Percentiles rank a stretch among this genome's conserved stretches.
Conservation (phyloP, 2,888 invertebrate genomes). For the Acronicta alni region DNA sequence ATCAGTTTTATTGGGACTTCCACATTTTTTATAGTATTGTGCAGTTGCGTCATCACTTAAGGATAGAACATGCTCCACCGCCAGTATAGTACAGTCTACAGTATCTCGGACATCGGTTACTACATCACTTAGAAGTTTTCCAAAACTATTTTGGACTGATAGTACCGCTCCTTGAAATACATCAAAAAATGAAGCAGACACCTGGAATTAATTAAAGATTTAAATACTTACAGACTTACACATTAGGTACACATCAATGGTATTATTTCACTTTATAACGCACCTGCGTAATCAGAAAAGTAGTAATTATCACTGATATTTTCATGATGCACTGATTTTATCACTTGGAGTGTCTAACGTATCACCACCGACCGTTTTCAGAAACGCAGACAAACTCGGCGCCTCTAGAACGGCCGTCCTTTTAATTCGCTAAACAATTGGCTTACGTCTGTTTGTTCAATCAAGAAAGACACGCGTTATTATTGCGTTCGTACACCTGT, state of each 20-base stretch:
- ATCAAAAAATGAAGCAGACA: conserved; percentile 71
- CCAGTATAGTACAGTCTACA: conserved; percentile 77
- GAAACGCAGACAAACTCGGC: conserved; percentile 50
- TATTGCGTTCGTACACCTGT: conserved; percentile 60
- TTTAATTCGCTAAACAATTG: conserved; percentile 42
- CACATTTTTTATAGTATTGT: conserved; percentile 57
- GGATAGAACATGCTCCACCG: conserved; percentile 73
- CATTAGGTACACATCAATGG: too few relatives aligned
- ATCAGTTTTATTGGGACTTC: conserved; percentile 28
- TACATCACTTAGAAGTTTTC: conserved; percentile 75
- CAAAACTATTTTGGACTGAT: conserved; percentile 72
- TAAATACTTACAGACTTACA: conserved; percentile 17
- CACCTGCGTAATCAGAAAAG: conserved; percentile 64
- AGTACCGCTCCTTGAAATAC: conserved; percentile 70
- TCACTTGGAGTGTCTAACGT: conserved; percentile 41
- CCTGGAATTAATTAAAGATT: conserved; percentile 67
- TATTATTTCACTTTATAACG: conserved; percentile 37
- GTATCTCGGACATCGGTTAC: conserved; percentile 76
- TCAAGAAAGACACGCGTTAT: conserved; percentile 63
- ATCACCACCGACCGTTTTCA: conserved; percentile 44
- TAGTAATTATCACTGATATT: conserved; percentile 56
- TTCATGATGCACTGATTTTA: conserved; percentile 60
- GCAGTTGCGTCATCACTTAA: conserved; percentile 47
- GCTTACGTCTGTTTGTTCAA: conserved; percentile 64
- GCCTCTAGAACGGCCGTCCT: conserved; percentile 28